phyloP scores from a whole-genome alignment of 2,888 invertebrate genomes.

The Cylloceria caligata region DNA sequence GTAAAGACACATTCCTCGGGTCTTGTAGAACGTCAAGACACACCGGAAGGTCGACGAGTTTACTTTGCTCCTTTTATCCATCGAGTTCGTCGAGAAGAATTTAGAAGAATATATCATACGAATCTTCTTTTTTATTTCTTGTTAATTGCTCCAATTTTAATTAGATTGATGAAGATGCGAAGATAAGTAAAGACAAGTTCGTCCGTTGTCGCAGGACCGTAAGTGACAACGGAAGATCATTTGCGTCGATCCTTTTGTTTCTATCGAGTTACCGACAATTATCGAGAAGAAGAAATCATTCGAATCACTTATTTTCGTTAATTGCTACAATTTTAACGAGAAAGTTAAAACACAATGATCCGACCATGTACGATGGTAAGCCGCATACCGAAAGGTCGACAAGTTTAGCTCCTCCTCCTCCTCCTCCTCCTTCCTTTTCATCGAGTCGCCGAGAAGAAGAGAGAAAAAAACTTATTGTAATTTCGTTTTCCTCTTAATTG shows the following conservation, averaged over 20 bases:
- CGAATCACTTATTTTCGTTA: too few relatives aligned
- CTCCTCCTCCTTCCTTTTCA: not conserved
- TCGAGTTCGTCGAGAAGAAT: not conserved
- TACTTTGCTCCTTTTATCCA: not conserved
- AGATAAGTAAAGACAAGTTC: too few relatives aligned
- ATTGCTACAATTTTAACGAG: too few relatives aligned
- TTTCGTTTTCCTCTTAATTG: not conserved
- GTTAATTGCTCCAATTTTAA: not conserved
- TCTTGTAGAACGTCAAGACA: constrained; percentile 24
- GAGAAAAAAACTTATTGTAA: not conserved
- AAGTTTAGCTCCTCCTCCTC: not conserved
- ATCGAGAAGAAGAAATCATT: too few relatives aligned
- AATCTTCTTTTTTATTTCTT: not conserved
- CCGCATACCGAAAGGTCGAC: not conserved
- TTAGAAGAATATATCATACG: not conserved
- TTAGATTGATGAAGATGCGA: too few relatives aligned
- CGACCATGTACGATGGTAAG: too few relatives aligned
- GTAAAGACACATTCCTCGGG: constrained; percentile 53
- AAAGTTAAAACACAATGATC: too few relatives aligned
- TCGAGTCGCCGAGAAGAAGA: not conserved
- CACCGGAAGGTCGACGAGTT: constrained; percentile 49
- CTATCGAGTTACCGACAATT: too few relatives aligned
- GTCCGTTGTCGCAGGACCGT: too few relatives aligned
- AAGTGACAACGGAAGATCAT: too few relatives aligned
- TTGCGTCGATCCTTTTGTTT: too few relatives aligned